Evolutionary conservation across 2,113 vertebrate genomes (phyloP).

Genomic region (Elanoides forficatus): DNA sequence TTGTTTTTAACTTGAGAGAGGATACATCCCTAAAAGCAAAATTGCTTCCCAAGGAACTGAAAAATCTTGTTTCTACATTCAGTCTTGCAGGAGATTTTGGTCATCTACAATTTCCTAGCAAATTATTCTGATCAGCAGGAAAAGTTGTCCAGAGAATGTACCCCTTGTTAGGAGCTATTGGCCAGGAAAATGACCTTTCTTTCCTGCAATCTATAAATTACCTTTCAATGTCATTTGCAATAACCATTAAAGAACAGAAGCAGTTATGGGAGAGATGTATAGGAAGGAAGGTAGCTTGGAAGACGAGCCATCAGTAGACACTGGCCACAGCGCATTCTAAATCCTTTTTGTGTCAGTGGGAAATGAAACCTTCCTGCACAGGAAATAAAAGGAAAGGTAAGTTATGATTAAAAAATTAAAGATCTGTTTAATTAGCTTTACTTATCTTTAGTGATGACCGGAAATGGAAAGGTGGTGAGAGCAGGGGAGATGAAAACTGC

Average conservation of each 20-base stretch:
- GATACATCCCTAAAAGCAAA: background rate
- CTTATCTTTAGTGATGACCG: conserved; percentile 52
- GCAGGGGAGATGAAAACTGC: conserved; percentile 35
- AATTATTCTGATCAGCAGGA: conserved; percentile 12
- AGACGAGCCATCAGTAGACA: background rate
- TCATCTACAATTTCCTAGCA: background rate
- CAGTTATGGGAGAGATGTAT: background rate
- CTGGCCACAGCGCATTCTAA: background rate
- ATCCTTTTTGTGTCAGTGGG: conserved; percentile 1
- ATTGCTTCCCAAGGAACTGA: background rate
- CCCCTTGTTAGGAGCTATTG: background rate
- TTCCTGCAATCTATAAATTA: conserved; percentile 48
- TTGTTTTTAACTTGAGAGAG: background rate
- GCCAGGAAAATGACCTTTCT: background rate
- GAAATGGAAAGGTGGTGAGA: conserved; percentile 52
- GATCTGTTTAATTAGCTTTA: conserved; percentile 64
- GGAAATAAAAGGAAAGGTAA: conserved; percentile 59
- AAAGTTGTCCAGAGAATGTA: background rate
- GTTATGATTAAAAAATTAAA: conserved; percentile 60
- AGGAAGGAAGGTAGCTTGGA: background rate
- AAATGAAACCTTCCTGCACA: conserved; percentile 26
- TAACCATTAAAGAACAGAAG: conserved; percentile 45
- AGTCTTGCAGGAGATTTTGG: background rate
- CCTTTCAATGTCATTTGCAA: conserved; percentile 41
- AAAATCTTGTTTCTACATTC: background rate